phyloP scores from a whole-genome alignment of 2,113 vertebrate genomes.

The Guaruba guarouba region DNA sequence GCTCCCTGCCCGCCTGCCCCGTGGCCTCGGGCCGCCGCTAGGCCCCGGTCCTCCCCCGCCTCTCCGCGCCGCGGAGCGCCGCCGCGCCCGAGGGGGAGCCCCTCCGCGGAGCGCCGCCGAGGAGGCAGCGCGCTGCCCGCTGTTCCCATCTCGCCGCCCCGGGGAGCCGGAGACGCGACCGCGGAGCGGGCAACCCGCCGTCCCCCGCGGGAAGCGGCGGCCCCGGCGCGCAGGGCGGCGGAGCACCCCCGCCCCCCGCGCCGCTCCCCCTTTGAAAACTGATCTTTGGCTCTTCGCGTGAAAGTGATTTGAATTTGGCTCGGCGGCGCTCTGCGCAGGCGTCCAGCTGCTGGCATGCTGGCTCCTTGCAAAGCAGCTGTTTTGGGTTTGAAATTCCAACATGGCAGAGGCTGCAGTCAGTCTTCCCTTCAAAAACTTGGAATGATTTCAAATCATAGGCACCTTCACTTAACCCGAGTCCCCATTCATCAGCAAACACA shows the following conservation, averaged over 20 bases:
- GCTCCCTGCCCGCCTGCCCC: background rate
- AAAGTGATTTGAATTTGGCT: conserved; percentile 95
- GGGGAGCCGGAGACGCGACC: background rate
- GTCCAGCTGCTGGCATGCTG: conserved; percentile 86
- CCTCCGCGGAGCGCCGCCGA: too few relatives aligned
- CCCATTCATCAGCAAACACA: conserved; percentile 82
- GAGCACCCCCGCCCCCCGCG: conserved; percentile 30
- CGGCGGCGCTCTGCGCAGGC: conserved; percentile 85
- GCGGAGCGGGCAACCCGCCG: background rate
- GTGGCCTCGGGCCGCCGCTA: background rate
- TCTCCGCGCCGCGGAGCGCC: background rate
- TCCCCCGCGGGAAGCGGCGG: background rate
- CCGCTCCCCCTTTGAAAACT: conserved; percentile 77
- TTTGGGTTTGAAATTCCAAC: conserved; percentile 99
- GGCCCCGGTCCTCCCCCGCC: background rate
- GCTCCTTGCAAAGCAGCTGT: conserved; percentile 94
- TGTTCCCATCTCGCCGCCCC: too few relatives aligned
- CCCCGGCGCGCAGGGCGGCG: background rate
- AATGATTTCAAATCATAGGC: conserved; percentile 93
- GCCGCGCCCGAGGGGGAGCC: background rate
- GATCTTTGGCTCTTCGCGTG: conserved; percentile 80
- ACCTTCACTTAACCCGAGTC: conserved; percentile 84
- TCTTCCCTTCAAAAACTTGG: conserved; percentile 94
- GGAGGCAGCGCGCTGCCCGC: too few relatives aligned
- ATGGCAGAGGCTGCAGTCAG: conserved; percentile 99